Percentiles rank a stretch among this genome's conserved stretches.
phyloP scores from a whole-genome alignment of 2,888 invertebrate species.

The Perdita meconis region DNA sequence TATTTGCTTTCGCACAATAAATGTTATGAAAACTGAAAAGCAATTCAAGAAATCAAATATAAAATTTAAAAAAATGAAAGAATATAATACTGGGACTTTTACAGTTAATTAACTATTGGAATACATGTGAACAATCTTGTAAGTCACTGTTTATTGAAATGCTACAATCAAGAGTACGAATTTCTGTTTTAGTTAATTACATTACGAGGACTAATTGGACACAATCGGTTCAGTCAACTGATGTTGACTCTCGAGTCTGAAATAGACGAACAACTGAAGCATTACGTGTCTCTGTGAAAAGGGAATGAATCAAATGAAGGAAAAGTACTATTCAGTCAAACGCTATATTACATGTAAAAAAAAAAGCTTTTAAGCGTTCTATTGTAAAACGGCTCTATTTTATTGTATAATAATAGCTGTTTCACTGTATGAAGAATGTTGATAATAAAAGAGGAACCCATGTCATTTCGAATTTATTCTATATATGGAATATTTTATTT shows the following conservation, averaged over 20 bases:
- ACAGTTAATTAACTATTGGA: too few relatives aligned
- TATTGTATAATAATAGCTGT: conserved; percentile 81
- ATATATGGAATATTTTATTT: neutral
- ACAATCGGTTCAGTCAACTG: conserved; percentile 90
- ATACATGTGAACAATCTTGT: too few relatives aligned
- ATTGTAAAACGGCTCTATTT: conserved; percentile 81
- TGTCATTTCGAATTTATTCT: conserved; percentile 49
- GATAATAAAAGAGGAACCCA: conserved; percentile 76
- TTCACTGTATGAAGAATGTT: conserved; percentile 82
- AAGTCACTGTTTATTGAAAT: too few relatives aligned
- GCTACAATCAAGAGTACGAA: conserved; percentile 15
- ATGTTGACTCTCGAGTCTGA: conserved; percentile 90
- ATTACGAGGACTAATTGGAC: conserved; percentile 90
- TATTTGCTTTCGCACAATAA: too few relatives aligned
- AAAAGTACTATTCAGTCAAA: conserved; percentile 59
- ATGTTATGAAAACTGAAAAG: too few relatives aligned
- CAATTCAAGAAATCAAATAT: too few relatives aligned
- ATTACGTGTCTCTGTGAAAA: conserved; percentile 85
- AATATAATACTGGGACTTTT: too few relatives aligned
- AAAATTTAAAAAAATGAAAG: too few relatives aligned
- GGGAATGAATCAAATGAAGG: conserved; percentile 45
- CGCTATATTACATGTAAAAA: conserved; percentile 74
- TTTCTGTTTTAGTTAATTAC: conserved; percentile 87
- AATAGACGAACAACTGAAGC: conserved; percentile 89
- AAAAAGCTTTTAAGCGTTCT: conserved; percentile 75